Percentiles rank a stretch among this genome's conserved stretches.
Conservation (phyloP, 2,888 invertebrate species). For the Gasteruption jaculator region DNA sequence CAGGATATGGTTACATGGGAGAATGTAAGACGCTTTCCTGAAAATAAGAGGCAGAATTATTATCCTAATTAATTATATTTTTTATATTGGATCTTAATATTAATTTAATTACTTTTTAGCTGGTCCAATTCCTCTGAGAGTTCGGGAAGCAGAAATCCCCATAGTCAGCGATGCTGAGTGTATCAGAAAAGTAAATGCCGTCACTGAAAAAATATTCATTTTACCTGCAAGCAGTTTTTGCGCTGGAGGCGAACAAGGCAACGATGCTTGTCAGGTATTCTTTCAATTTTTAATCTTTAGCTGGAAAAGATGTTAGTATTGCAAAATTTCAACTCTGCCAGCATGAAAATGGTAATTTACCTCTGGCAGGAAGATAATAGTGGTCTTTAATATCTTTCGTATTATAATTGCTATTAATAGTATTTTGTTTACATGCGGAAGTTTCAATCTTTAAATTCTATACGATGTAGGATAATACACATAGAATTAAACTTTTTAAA, state of each 20-base stretch:
- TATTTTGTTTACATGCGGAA: too few relatives aligned
- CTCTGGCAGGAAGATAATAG: too few relatives aligned
- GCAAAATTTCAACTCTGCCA: not conserved
- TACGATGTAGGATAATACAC: too few relatives aligned
- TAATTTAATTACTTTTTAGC: slow-evolving; percentile 54
- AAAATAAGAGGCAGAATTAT: too few relatives aligned
- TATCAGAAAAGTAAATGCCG: slow-evolving; percentile 87
- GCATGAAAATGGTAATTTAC: too few relatives aligned
- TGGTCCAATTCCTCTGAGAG: slow-evolving; percentile 84
- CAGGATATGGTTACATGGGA: slow-evolving; percentile 93
- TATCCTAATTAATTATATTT: not conserved
- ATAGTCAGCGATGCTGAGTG: slow-evolving; percentile 91
- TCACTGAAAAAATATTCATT: slow-evolving; percentile 92
- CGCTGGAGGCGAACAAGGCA: slow-evolving; percentile 88
- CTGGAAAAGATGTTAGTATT: not conserved
- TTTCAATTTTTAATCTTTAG: not conserved
- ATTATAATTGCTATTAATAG: too few relatives aligned
- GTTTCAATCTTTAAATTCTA: too few relatives aligned
- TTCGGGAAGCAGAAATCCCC: slow-evolving; percentile 86
- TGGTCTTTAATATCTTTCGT: too few relatives aligned
- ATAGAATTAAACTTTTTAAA: too few relatives aligned
- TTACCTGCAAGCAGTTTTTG: slow-evolving; percentile 91
- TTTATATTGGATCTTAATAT: too few relatives aligned
- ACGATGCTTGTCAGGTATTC: slow-evolving; percentile 84
- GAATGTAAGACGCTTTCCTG: slow-evolving; percentile 61